Percentiles rank a stretch among this genome's conserved stretches.
Evolutionary conservation across 2,113 vertebrate genomes (phyloP).

Genomic region (Lepus timidus): DNA sequence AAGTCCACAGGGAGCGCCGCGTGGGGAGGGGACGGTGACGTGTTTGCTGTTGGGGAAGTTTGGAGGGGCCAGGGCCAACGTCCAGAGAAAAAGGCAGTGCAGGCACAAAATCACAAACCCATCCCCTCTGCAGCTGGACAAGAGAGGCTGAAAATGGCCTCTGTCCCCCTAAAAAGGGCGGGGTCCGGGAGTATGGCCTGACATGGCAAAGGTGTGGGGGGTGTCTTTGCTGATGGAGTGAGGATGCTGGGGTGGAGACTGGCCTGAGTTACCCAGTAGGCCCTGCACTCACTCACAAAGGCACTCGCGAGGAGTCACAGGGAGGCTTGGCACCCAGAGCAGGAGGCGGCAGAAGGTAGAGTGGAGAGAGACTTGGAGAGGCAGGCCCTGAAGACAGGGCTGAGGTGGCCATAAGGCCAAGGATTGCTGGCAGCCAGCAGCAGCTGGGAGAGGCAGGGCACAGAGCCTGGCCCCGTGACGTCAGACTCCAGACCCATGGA

Average conservation of each 20-base stretch:
- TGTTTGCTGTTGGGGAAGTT: background rate
- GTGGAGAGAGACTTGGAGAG: background rate
- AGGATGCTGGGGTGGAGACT: background rate
- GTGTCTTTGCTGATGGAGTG: background rate
- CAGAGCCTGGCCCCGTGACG: rapidly evolving
- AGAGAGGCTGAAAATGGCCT: background rate
- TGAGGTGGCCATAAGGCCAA: background rate
- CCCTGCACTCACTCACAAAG: background rate
- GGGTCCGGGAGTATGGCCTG: background rate
- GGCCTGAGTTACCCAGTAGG: background rate
- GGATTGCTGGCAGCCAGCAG: background rate
- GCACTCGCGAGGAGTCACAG: background rate
- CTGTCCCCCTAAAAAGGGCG: background rate
- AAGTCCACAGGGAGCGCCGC: background rate
- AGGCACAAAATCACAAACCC: background rate
- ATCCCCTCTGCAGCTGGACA: rapidly evolving
- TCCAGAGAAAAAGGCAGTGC: background rate
- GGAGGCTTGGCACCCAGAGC: background rate
- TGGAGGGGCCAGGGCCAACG: background rate
- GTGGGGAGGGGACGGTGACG: background rate
- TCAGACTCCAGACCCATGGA: background rate
- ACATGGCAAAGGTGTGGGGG: background rate
- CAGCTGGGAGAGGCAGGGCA: background rate
- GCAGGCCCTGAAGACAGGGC: rapidly evolving
- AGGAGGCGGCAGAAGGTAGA: background rate